Base-by-base conservation (phyloP, 2,888 invertebrate species). In the Coenonympha arcania region DNA sequence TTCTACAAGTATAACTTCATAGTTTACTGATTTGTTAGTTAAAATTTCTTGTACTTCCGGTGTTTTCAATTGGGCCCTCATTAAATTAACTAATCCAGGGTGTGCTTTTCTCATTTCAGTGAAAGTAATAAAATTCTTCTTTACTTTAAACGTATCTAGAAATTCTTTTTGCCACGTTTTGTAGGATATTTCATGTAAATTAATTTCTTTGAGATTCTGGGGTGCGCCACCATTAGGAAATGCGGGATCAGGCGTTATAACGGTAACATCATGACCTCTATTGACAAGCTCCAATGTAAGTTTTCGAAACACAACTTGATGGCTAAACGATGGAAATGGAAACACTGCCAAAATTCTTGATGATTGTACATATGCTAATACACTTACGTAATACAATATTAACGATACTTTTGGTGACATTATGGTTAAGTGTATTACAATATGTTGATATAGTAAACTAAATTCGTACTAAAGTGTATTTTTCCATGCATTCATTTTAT, bases 231-330 rank as follows among this genome's bases (percentile, higher is more conserved):
- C 74, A 13, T 76, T 73, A 4, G 51, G 41, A 26, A 54, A 58
- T 2, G 45, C 60, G 0, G 79, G 75, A 49, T 76, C 51, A n/a
- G 82, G 36, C 1, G 82, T 76, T 5, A 77, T 52, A 0, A 79
- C 62, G 0, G 70, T 67, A 0, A 85, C 43, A 40, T 80, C 64
- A 52, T 86, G 84, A 1, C 83, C 83, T 24, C 68, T 58, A 26
- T 55, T 60, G 1, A 65, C 66, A 11, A 85, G 57, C 16, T 70
- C 74, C 18, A 66, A 59, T 8, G 72, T 66, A 1, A 83, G 43
- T 18, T 66, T 60, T n/a, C 65, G 73, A 70, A 66, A 65, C 1
- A 58, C 58, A 1, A 55, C 24, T 51, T 61, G 61, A 45, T 62
- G 62, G 46, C 87, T 87, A 28, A 84, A 72, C 0, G 75, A 73